Percentiles rank a stretch among this genome's conserved stretches.
These are phyloP conservation scores for Dicyrtoma fusca DNA, from an alignment of 2,888 invertebrate genomes.

Conservation along the genomic window DNA sequence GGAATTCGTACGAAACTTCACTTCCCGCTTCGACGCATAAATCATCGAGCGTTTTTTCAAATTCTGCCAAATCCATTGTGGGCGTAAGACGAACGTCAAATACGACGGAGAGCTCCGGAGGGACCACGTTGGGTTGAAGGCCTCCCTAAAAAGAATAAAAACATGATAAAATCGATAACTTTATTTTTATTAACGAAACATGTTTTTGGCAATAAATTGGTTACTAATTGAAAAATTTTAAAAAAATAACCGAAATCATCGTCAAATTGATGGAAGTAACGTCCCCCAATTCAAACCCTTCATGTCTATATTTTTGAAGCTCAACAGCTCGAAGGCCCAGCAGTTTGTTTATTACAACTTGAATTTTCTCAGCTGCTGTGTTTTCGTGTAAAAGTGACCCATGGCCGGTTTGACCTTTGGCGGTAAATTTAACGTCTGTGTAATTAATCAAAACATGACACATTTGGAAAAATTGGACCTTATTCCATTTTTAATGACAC, in stretches of 20 bases:
- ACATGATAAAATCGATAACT: neutral
- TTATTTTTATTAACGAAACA: too few relatives aligned
- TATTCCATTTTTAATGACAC: neutral
- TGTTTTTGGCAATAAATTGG: neutral
- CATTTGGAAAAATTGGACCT: too few relatives aligned
- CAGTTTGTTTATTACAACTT: constrained; percentile 72
- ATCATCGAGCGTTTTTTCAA: constrained; percentile 61
- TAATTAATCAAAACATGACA: constrained; percentile 35
- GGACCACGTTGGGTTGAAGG: constrained; percentile 84
- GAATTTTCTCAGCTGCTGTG: constrained; percentile 82
- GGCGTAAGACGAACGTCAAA: constrained; percentile 76
- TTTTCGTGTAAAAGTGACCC: constrained; percentile 79
- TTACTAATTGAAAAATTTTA: too few relatives aligned
- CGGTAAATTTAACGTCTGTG: neutral
- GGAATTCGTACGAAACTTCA: constrained; percentile 67
- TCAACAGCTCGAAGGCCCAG: constrained; percentile 71
- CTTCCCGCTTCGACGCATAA: constrained; percentile 74
- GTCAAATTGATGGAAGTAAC: constrained; percentile 87
- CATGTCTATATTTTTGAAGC: too few relatives aligned
- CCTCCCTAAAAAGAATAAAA: constrained; percentile 67
- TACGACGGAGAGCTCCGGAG: constrained; percentile 74
- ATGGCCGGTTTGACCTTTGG: constrained; percentile 81
- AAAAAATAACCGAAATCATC: constrained; percentile 63
- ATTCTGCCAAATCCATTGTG: constrained; percentile 66
- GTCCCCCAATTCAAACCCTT: constrained; percentile 74